Evolutionary conservation across 2,888 invertebrate genomes (phyloP).

Genomic region (Agrilus mali): DNA sequence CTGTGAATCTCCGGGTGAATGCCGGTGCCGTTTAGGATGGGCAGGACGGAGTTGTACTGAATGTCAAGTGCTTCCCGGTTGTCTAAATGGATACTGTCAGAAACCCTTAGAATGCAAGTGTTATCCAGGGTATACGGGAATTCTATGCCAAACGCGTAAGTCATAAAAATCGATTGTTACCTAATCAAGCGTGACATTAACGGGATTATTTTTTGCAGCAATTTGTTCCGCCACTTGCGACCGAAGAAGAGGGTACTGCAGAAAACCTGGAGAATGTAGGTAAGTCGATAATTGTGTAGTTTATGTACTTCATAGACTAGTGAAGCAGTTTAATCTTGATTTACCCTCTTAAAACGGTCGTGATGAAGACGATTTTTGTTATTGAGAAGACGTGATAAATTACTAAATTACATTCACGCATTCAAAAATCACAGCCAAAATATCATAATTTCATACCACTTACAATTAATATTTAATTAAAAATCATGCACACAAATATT

Average conservation of each 20-base stretch:
- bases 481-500: no score
- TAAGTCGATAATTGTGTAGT: conserved; percentile 29
- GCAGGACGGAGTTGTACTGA: conserved; percentile 73
- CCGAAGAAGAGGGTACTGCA: conserved; percentile 72
- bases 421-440: no score
- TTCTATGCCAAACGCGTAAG: conserved; percentile 79
- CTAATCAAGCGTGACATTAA: conserved; percentile 4
- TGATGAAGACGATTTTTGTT: no score
- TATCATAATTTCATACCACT: no score
- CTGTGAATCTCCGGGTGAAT: conserved; percentile 77
- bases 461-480: no score
- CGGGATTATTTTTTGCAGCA: conserved; percentile 42
- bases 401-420: no score
- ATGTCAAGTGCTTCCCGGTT: conserved; percentile 81
- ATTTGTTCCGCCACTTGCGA: conserved; percentile 75
- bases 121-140: conserved; percentile 80
- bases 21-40: conserved; percentile 85
- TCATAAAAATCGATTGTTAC: conserved; percentile 12
- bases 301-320: no score
- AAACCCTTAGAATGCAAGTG: conserved; percentile 87
- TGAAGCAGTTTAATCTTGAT: no score
- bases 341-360: no score
- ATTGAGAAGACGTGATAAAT: no score
- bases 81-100: conserved; percentile 79
- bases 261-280: conserved; percentile 65